Evolutionary conservation across 2,113 vertebrate species (phyloP).

Genomic region (Capreolus pygargus): DNA sequence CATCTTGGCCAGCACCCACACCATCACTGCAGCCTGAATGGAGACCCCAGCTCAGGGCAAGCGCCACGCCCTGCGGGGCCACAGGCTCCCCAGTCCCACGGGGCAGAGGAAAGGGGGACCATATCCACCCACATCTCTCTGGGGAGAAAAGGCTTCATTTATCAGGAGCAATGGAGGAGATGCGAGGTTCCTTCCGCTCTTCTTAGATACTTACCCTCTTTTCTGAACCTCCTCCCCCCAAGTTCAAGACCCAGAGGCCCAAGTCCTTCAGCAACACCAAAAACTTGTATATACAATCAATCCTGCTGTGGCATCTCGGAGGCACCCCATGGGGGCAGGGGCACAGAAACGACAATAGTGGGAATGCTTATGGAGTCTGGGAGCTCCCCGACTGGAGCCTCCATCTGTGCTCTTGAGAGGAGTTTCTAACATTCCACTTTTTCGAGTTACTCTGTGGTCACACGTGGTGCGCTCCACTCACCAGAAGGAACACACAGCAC

Average conservation of each 20-base stretch:
- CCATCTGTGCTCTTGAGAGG: neutral
- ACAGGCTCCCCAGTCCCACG: neutral
- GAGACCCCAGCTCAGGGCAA: neutral
- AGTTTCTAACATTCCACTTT: neutral
- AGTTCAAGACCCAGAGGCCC: neutral
- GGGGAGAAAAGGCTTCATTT: neutral
- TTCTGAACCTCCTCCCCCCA: neutral
- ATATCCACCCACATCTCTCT: neutral
- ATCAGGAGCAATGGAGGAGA: neutral
- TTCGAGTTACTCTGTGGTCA: neutral
- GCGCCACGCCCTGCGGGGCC: rapidly evolving
- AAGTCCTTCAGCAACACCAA: neutral
- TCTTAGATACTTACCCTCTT: neutral
- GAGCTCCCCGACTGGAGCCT: neutral
- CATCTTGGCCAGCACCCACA: neutral
- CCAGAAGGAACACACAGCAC: neutral
- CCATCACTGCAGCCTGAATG: neutral
- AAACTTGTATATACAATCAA: neutral
- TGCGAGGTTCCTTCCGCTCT: neutral
- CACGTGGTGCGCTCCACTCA: neutral
- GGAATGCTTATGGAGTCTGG: neutral
- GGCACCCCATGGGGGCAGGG: neutral
- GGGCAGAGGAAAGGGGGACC: neutral
- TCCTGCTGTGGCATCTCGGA: neutral
- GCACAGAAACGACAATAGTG: neutral